Conservation (phyloP, 2,113 vertebrate genomes). For the Corydoras maculifer region DNA sequence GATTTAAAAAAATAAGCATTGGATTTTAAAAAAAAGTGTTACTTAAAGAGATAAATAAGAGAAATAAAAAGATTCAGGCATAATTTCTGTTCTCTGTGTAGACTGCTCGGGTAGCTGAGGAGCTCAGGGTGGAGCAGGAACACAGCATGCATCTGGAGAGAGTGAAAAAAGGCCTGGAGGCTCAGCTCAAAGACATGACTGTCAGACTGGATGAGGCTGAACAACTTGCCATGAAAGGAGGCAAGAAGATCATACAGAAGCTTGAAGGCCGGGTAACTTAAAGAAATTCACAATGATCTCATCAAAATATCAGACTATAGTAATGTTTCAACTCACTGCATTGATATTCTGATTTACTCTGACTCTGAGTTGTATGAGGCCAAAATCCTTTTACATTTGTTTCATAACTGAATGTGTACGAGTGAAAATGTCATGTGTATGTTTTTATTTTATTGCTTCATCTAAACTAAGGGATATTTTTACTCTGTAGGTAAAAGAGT, state of each 20-base stretch:
- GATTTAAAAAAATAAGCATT: too few relatives aligned
- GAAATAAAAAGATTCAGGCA: background rate
- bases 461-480: background rate
- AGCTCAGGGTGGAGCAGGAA: conserved; percentile 72
- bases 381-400: too few relatives aligned
- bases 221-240: conserved; percentile 69
- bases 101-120: conserved; percentile 62
- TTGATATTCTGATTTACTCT: too few relatives aligned
- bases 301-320: too few relatives aligned
- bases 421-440: too few relatives aligned
- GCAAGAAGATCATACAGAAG: conserved; percentile 74
- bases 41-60: too few relatives aligned
- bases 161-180: conserved; percentile 68
- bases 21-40: too few relatives aligned
- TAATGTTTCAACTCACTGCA: too few relatives aligned
- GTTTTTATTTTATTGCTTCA: background rate
- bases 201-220: conserved; percentile 67
- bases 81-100: conserved; percentile 23
- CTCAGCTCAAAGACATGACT: conserved; percentile 67
- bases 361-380: too few relatives aligned
- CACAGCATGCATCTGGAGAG: conserved; percentile 67
- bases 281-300: background rate
- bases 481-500: conserved; percentile 63
- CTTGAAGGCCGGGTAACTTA: conserved; percentile 64
- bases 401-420: too few relatives aligned